Evolutionary conservation across 2,888 invertebrate genomes (phyloP).

Genomic region (Xanthorhoe spadicearia): DNA sequence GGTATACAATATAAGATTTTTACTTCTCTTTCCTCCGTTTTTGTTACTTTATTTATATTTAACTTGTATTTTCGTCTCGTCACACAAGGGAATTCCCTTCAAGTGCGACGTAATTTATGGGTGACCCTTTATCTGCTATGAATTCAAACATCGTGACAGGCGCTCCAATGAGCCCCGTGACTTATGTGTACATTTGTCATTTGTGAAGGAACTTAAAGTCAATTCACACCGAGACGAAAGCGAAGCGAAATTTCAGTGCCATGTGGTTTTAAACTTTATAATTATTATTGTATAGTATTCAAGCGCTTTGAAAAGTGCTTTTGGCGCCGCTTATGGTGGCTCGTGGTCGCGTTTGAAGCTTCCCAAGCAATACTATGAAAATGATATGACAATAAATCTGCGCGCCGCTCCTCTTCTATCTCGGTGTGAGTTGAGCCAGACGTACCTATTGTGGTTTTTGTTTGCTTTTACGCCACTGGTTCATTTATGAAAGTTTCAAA

Average conservation of each 20-base stretch:
- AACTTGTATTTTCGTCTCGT: background rate
- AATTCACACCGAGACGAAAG: too few species aligned
- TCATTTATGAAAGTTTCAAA: background rate
- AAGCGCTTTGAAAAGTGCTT: too few species aligned
- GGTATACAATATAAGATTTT: background rate
- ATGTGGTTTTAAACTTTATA: too few species aligned
- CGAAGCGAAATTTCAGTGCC: too few species aligned
- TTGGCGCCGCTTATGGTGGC: too few species aligned
- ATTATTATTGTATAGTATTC: too few species aligned
- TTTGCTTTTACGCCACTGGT: background rate
- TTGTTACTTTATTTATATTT: background rate
- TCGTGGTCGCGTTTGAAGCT: too few species aligned
- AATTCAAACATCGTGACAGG: constrained; percentile 23
- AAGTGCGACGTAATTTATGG: constrained; percentile 17
- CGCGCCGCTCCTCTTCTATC: too few species aligned
- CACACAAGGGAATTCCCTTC: constrained; percentile 14
- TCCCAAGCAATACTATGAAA: too few species aligned
- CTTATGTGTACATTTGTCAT: constrained; percentile 13
- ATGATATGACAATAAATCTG: too few species aligned
- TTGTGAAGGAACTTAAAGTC: background rate
- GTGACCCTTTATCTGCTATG: constrained; percentile 27
- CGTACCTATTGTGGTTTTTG: background rate
- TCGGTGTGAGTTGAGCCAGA: too few species aligned
- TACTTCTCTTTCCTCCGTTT: background rate
- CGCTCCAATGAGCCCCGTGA: constrained; percentile 16